Percentiles rank a stretch among this genome's conserved stretches.
Evolutionary conservation across 2,888 invertebrate genomes (phyloP).

Genomic region (Autographa gamma): DNA sequence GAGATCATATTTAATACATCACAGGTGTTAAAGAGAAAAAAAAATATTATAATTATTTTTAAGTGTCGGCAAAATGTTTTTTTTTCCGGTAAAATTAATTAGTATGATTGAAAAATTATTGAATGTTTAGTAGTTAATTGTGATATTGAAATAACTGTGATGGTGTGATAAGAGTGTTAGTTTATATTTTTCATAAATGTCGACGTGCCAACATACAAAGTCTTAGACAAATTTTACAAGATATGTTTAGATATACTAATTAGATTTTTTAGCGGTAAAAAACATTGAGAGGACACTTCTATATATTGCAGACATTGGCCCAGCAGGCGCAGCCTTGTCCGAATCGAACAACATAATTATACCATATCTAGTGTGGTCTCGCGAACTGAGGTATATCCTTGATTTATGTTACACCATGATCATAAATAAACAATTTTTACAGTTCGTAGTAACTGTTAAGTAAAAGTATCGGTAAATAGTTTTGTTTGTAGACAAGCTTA

Average conservation of each 20-base stretch:
- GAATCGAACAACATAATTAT: constrained; percentile 77
- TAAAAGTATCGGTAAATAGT: background rate
- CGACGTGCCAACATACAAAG: no score
- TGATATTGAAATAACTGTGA: background rate
- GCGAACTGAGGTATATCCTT: constrained; percentile 61
- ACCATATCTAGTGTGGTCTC: constrained; percentile 74
- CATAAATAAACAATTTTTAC: background rate
- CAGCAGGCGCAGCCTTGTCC: constrained; percentile 47
- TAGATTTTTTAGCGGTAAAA: constrained; percentile 12
- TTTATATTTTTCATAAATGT: background rate
- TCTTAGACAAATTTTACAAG: background rate
- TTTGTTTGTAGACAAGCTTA: background rate
- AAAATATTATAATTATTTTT: constrained; percentile 64
- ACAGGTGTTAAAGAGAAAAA: constrained; percentile 89
- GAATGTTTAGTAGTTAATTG: background rate
- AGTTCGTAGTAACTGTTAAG: background rate
- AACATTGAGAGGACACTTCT: constrained; percentile 55
- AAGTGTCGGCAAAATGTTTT: constrained; percentile 58
- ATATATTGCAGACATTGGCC: constrained; percentile 57
- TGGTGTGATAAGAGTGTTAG: no score
- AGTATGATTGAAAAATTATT: constrained; percentile 8
- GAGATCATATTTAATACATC: constrained; percentile 92
- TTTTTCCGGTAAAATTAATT: constrained; percentile 31
- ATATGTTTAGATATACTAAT: no score
- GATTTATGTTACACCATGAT: constrained; percentile 3